Evolutionary conservation across 2,797 vertebrate genomes (phyloP), one percentile per base, ranked within the genome.

Genomic region (Odontamblyopus lacepedii): DNA sequence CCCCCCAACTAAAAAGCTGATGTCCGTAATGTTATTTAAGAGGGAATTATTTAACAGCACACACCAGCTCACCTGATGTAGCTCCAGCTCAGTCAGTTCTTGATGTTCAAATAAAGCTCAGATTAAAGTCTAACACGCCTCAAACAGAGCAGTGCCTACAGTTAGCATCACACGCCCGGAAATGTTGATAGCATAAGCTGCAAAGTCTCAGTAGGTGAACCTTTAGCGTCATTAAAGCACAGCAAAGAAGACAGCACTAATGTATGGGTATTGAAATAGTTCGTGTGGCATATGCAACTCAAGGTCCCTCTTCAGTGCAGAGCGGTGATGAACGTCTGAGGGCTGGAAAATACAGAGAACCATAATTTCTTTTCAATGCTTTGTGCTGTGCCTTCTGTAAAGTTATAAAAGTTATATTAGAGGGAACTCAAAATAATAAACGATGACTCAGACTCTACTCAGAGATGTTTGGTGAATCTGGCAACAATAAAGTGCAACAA

Each of bases 241-340:
- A 56, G n/a, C 15, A 56, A 92, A 90, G 90, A 63, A 6, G 56
- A 11, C 13, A 7, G 6, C n/a, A 23, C 53, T n/a, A 55, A 55
- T 23, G n/a, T 23, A 56, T n/a, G n/a, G 53, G 27, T 60, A 30
- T 29, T 29, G 12, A 13, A 29, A 29, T 29, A 13, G 27, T 18
- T 30, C 15, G 27, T 60, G 26, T 57, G 15, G 23, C 26, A 13
- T 13, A 5, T 29, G 57, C 16, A 27, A 29, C 13, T 27, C 57
- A 60, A 60, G 57, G 27, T 30, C 27, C 15, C 57, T 60, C 27
- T 30, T 30, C 55, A 57, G 11, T 29, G 5, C 23, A 60, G 57
- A 3, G 26, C 3, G 2, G 27, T 30, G 27, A 0, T 30, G 57
- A 60, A 60, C 27, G 27, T 74, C 68, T 51, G 75, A 26, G n/a